These are phyloP conservation scores for Enteromius radiatus DNA, from an alignment of 2,797 vertebrate species.

Conservation along the genomic window DNA sequence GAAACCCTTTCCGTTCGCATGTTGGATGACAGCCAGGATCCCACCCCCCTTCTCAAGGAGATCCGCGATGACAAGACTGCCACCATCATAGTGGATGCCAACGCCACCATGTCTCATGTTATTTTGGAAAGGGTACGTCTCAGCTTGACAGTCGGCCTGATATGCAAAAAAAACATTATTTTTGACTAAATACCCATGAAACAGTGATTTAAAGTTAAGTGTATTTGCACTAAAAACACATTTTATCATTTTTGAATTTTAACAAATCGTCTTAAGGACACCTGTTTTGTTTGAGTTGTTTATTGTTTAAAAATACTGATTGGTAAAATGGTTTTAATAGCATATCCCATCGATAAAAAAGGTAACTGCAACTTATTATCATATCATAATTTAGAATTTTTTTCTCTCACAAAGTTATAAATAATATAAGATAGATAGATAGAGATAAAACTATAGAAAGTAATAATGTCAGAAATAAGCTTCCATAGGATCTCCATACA, in stretches of 20 bases:
- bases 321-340: background rate
- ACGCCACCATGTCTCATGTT: constrained; percentile 94
- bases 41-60: constrained; percentile 95
- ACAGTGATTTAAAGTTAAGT: background rate
- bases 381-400: no score
- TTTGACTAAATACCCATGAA: background rate
- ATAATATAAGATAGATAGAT: no score
- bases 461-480: background rate
- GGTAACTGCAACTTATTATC: background rate
- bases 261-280: background rate
- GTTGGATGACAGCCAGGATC: constrained; percentile 94
- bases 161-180: background rate
- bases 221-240: background rate
- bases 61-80: constrained; percentile 96
- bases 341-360: background rate
- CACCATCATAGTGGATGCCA: constrained; percentile 96
- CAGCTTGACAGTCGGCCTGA: background rate
- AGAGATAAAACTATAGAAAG: no score
- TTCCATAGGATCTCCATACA: background rate
- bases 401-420: no score
- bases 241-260: background rate
- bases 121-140: constrained; percentile 89
- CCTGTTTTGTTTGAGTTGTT: no score
- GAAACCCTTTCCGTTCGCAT: constrained; percentile 95
- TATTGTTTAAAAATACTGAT: background rate